These are phyloP conservation scores for Crematogaster levior DNA, from an alignment of 2,888 invertebrate genomes.

Conservation along the genomic window DNA sequence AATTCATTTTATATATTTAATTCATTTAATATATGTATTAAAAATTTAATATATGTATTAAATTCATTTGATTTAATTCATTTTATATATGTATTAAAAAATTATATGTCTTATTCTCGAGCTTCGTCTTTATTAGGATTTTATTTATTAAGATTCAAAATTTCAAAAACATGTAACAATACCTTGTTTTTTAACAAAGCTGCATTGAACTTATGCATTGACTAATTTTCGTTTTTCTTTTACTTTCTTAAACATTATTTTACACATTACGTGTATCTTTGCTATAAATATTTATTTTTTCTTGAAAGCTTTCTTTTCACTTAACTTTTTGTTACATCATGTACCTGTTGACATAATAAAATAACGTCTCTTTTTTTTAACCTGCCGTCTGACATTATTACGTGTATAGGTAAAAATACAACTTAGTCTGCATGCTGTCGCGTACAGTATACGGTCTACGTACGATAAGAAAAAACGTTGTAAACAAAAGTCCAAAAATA, in stretches of 20 bases:
- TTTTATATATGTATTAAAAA: background rate
- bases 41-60: too few relatives aligned
- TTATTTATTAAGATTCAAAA: background rate
- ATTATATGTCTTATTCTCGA: background rate
- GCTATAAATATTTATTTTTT: background rate
- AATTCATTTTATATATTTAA: background rate
- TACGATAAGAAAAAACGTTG: constrained; percentile 15
- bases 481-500: constrained; percentile 54
- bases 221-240: background rate
- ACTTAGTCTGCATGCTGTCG: constrained; percentile 6
- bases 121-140: background rate
- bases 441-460: background rate
- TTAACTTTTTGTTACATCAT: constrained; percentile 8
- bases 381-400: constrained; percentile 31
- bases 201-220: background rate
- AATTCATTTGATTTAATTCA: background rate
- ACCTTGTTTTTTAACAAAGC: background rate
- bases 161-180: background rate
- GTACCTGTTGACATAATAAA: constrained; percentile 13
- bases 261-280: background rate
- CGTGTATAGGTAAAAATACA: constrained; percentile 10
- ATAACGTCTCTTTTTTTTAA: constrained; percentile 14
- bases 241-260: background rate
- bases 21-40: too few relatives aligned
- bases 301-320: background rate